Conservation (phyloP, 2,888 invertebrate species). For the Laspeyria flexula region DNA sequence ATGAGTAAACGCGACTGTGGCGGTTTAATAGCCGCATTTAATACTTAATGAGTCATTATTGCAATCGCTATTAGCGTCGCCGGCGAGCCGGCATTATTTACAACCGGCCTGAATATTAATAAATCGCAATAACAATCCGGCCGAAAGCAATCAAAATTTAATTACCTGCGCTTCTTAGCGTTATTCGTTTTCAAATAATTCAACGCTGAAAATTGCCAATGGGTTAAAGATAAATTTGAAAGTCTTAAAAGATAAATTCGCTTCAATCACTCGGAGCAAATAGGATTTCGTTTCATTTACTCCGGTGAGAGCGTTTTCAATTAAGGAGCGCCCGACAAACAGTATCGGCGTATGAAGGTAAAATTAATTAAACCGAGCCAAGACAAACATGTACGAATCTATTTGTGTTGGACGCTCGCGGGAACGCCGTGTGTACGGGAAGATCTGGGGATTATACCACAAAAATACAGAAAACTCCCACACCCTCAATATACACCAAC, state of each 20-base stretch:
- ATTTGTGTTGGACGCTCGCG: conserved; percentile 77
- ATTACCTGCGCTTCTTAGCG: conserved; percentile 69
- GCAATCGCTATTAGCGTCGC: conserved; percentile 71
- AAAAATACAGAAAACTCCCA: conserved; percentile 46
- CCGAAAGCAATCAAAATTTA: conserved; percentile 78
- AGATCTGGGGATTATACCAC: conserved; percentile 50
- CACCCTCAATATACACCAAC: conserved; percentile 7
- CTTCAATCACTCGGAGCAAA: conserved; percentile 84
- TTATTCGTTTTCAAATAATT: conserved; percentile 65
- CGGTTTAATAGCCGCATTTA: conserved; percentile 68
- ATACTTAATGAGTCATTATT: conserved; percentile 76
- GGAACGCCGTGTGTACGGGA: conserved; percentile 49
- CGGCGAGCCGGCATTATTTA: conserved; percentile 68
- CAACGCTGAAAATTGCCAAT: conserved; percentile 52
- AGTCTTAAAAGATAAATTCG: conserved; percentile 84
- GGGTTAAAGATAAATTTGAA: conserved; percentile 79
- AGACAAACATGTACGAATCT: conserved; percentile 84
- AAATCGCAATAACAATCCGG: conserved; percentile 74
- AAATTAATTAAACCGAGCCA: conserved; percentile 84
- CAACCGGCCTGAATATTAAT: conserved; percentile 73
- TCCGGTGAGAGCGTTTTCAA: conserved; percentile 84
- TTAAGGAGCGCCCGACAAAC: conserved; percentile 83
- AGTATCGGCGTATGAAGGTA: conserved; percentile 86
- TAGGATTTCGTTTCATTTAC: conserved; percentile 85
- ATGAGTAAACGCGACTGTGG: conserved; percentile 34